Base-by-base conservation (phyloP, 2,888 invertebrate species). In the Drosophila birchii region DNA sequence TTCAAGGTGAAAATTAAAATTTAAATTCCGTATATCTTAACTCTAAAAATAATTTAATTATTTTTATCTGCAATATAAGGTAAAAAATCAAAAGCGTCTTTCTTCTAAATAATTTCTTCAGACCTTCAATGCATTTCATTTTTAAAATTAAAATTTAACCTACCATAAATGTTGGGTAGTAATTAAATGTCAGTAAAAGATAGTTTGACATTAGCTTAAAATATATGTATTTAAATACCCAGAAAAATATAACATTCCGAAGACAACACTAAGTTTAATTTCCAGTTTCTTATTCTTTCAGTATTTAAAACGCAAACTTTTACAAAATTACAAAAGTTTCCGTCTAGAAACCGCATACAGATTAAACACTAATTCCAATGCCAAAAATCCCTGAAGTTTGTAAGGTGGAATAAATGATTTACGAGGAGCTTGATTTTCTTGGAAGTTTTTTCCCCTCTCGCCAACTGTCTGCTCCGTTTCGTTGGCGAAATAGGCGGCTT, bases 271-370 rank as follows among this genome's bases (percentile, higher is more conserved):
- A 49, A 32, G 32, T 14, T 32, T 32, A 0, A 2, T 14, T 32
- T 20, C 2, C 1, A 2, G 14, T 0, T 8, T 14, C 34, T 5
- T 20, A 16, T 23, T 45, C 8, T 14, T 32, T 20, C 20, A 8
- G 9, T 20, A 32, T 49, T 29, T 32, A 32, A 49, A 47, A 47
- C 5, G 9, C 32, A 9, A 64, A 66, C 47, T 64, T 66, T 58
- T 53, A 32, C 34, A 8, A 67, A 57, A 57, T 72, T 45, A 44
- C 38, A 43, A 70, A 85, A 72, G 56, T 69, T 77, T 72, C 54
- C 23, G n/a, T 9, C 47, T 34, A 36, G 39, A 26, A 38, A 55
- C 36, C 38, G 38, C 66, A 53, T 63, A 53, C 51, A 61, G 59
- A 56, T 62, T 54, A 66, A 58, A 34, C 39, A 39, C 51, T 39